phyloP scores from a whole-genome alignment of 2,113 vertebrate genomes.

The Drymodes brunneopygia region DNA sequence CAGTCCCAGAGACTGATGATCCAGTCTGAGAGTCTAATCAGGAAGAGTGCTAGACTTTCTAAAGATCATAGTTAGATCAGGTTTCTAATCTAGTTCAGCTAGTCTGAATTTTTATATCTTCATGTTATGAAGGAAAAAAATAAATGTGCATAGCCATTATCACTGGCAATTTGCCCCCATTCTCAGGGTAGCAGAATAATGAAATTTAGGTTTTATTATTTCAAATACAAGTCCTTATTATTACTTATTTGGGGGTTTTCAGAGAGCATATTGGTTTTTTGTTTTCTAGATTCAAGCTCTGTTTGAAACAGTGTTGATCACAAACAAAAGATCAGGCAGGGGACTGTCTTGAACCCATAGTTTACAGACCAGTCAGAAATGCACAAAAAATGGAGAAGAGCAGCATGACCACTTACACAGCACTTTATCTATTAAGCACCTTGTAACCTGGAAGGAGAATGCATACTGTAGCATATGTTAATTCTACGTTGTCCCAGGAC shows the following conservation, averaged over 20 bases:
- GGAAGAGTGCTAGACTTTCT: not conserved
- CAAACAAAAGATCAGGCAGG: not conserved
- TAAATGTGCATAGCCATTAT: not conserved
- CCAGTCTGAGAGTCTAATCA: not conserved
- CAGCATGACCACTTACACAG: not conserved
- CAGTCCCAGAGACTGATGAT: not conserved
- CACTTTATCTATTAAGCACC: constrained; percentile 28
- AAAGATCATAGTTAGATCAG: not conserved
- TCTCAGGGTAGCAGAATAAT: constrained; percentile 5
- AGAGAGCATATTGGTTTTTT: not conserved
- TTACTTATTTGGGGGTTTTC: not conserved
- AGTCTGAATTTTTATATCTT: constrained; percentile 24
- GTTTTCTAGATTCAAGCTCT: not conserved
- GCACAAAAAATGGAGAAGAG: not conserved
- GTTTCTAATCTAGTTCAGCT: constrained; percentile 4
- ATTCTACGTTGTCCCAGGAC: not conserved
- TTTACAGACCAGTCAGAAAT: not conserved
- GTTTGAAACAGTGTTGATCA: not conserved
- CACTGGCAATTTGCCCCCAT: not conserved
- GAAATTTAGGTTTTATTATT: not conserved
- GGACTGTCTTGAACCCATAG: not conserved
- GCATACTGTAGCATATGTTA: not conserved
- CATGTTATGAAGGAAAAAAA: constrained; percentile 18
- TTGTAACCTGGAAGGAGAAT: constrained; percentile 4
- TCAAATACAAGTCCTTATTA: not conserved